Evolutionary conservation across 2,888 invertebrate genomes (phyloP).

Genomic region (Ichneumoninae sp.): DNA sequence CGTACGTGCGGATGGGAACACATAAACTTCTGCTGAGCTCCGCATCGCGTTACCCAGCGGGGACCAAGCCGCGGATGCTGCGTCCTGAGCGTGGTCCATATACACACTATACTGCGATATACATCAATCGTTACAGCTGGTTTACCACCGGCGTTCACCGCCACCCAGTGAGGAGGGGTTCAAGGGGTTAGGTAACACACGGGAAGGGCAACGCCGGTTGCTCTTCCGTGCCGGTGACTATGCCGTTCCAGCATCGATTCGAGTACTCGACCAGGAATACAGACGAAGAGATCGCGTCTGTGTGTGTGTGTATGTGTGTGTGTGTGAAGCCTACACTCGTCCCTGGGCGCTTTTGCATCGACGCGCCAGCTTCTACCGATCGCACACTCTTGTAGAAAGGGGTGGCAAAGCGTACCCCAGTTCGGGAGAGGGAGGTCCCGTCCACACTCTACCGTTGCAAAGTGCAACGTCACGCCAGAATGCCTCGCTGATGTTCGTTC

Average conservation of each 20-base stretch:
- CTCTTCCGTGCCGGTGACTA: slow-evolving; percentile 54
- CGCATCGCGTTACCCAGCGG: slow-evolving; percentile 45
- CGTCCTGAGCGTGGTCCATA: not conserved
- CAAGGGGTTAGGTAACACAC: slow-evolving; percentile 49
- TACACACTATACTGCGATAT: slow-evolving; percentile 28
- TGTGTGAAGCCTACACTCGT: not conserved
- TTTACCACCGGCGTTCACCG: slow-evolving; percentile 53
- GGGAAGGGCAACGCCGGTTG: slow-evolving; percentile 34
- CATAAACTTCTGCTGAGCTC: slow-evolving; percentile 53
- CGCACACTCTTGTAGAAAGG: slow-evolving; percentile 18
- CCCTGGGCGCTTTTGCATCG: not conserved
- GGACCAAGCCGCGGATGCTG: slow-evolving; percentile 25
- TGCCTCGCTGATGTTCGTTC: slow-evolving; percentile 59
- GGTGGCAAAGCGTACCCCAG: not conserved
- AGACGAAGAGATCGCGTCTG: slow-evolving; percentile 1
- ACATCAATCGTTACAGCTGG: slow-evolving; percentile 60
- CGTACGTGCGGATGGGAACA: slow-evolving; percentile 47
- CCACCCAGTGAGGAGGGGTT: slow-evolving; percentile 25
- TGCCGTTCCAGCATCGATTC: slow-evolving; percentile 48
- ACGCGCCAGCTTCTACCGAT: slow-evolving; percentile 2
- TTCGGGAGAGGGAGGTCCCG: not conserved
- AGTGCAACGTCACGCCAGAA: slow-evolving; percentile 58
- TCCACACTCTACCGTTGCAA: slow-evolving; percentile 34
- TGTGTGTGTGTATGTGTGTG: not conserved
- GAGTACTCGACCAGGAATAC: slow-evolving; percentile 24